These are phyloP conservation scores for Caenorhabditis sulstoni DNA, from an alignment of 2,888 invertebrate genomes.

Conservation along the genomic window DNA sequence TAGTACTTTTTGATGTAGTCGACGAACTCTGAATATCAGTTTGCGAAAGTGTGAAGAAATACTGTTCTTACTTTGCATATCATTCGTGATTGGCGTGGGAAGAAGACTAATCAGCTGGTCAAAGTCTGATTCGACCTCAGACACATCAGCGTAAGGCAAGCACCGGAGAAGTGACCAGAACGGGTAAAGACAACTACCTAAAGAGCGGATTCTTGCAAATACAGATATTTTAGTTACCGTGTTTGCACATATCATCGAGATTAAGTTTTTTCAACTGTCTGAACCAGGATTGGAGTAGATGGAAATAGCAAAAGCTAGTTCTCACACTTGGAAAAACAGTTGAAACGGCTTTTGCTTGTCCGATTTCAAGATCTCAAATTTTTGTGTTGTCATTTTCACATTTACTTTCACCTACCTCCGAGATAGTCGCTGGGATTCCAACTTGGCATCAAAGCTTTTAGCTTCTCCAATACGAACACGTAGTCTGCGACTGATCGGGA, in stretches of 20 bases:
- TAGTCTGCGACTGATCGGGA: not conserved
- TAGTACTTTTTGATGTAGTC: not conserved
- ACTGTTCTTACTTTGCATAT: not conserved
- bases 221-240: not conserved
- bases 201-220: not conserved
- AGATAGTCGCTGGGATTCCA: not conserved
- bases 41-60: not conserved
- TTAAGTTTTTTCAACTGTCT: not conserved
- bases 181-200: not conserved
- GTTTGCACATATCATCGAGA: not conserved
- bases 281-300: not conserved
- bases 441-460: not conserved
- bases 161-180: not conserved
- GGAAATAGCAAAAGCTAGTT: not conserved
- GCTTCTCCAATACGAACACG: not conserved
- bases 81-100: not conserved
- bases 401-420: not conserved
- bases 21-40: not conserved
- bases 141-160: not conserved
- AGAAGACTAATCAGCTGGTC: not conserved
- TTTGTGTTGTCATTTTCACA: not conserved
- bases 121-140: not conserved
- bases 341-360: not conserved
- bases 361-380: not conserved
- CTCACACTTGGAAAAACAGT: not conserved